Evolutionary conservation across 2,888 invertebrate species (phyloP).

Genomic region (Dicyrtomina minuta): DNA sequence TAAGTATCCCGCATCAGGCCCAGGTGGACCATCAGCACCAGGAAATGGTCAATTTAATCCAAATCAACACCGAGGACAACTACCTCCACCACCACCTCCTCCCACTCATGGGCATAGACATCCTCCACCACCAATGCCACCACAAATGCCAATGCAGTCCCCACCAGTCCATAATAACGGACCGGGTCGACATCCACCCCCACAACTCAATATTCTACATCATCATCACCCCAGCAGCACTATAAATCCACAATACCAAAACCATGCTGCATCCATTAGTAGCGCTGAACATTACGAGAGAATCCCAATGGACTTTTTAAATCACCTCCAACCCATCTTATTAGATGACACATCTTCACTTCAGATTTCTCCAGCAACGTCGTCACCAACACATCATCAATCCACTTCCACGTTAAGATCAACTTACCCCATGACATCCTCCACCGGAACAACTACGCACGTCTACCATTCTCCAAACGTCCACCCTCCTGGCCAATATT

Average conservation of each 20-base stretch:
- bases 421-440: neutral
- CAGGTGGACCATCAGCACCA: neutral
- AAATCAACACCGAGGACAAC: neutral
- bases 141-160: too few relatives aligned
- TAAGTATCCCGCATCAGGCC: slow-evolving; percentile 10
- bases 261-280: neutral
- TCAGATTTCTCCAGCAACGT: neutral
- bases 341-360: slow-evolving; percentile 25
- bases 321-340: slow-evolving; percentile 45
- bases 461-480: slow-evolving; percentile 48
- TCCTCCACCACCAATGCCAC: neutral
- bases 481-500: slow-evolving; percentile 48
- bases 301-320: slow-evolving; percentile 50
- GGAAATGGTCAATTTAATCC: too few relatives aligned
- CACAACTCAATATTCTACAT: slow-evolving; percentile 27
- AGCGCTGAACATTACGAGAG: slow-evolving; percentile 45
- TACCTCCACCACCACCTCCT: neutral
- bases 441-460: slow-evolving; percentile 23
- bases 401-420: neutral
- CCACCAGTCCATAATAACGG: neutral
- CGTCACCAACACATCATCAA: neutral
- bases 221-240: neutral
- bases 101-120: neutral
- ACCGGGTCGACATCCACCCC: neutral
- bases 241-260: neutral